Base-by-base conservation (phyloP, 2,113 vertebrate genomes). In the Corydoras sp. region DNA sequence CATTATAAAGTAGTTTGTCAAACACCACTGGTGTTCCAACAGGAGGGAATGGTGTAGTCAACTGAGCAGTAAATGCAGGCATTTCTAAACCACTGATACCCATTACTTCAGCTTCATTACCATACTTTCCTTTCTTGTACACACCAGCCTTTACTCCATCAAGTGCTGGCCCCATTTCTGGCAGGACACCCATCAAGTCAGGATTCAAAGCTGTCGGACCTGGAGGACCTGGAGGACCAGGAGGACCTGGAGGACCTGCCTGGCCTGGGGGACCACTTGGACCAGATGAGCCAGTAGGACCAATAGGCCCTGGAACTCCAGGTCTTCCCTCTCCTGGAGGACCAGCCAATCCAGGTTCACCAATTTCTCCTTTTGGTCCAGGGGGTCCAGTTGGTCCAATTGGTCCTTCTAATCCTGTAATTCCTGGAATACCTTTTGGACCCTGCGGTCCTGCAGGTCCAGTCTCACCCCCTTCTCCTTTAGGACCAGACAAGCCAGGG, bases 1-100 rank as follows among this genome's bases (percentile, higher is more conserved):
- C 92, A 0, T 98, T 99, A 81, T 98, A 93, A 48, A 99, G 86
- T 50, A 99, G 85, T 83, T 96, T 97, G 88, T 99, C 94, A 2
- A 99, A 96, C 81, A 96, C 87, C 10, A 99, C 87, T 0, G 97
- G 96, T 13, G 93, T 92, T 29, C 95, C 94, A 0, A 97, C 93
- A 0, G 89, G 92, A 54, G 96, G 97, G 76, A 96, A 98, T 0
- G 97, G 95, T 1, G 90, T 92, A 0, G 94, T 95, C 55, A 98
- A 89, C 86, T 97, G 91, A 0, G 95, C 95, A 0, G 96, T 94
- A 77, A 99, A 99, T 0, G 96, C 93, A 0, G 96, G 95, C 92
- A 97, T 95, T 83, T 98, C 95, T 0, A 87, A 84, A 54, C 75
- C 81, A 31, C 12, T 83, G 18, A 76, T 75, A 48, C 88, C 85